Base-by-base conservation (phyloP, 2,113 vertebrate species). In the Tragelaphus buxtoni region DNA sequence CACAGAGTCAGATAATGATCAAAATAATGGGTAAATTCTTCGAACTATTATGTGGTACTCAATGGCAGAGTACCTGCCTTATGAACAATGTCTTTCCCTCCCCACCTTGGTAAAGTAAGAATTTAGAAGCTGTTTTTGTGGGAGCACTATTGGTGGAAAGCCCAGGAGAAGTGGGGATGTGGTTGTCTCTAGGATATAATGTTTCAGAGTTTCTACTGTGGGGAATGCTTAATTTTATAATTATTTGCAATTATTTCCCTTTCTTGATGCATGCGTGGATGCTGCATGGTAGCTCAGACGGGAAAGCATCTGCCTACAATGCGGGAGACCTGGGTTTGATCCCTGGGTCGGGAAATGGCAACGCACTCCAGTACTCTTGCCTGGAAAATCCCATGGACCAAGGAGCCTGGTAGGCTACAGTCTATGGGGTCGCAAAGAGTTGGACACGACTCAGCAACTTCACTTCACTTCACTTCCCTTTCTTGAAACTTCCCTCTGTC, bases 1-100 rank as follows among this genome's bases (percentile, higher is more conserved):
- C 83, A 51, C 56, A 60, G 91, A 88, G 32, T 69, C 55, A 9
- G n/a, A 42, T 85, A 58, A 86, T 26, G 79, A 81, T 80, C 49
- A 47, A 35, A 82, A 51, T n/a, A 17, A 91, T 22, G 32, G n/a
- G 39, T 3, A 5, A 5, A 74, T 53, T 63, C 80, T 53, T 88
- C 1, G 0, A 13, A 3, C 60, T 12, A 26, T 76, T 74, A 35
- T 2, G 5, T 32, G 35, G 4, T 17, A 51, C n/a, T 79, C 79
- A 69, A 1, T 47, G 47, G 56, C 24, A 65, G 0, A 4, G 14
- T 32, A 13, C 26, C 45, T 0, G 2, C 26, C 18, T 35, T 32
- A 20, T 42, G 58, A 39, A 63, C 3, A 3, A 39, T 8, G n/a
- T 63, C 58, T 90, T 17, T 58, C n/a, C 61, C 47, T 88, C 74